Evolutionary conservation across 2,888 invertebrate genomes (phyloP), one percentile per base, ranked within the genome.

Genomic region (Limnephilus lunatus): DNA sequence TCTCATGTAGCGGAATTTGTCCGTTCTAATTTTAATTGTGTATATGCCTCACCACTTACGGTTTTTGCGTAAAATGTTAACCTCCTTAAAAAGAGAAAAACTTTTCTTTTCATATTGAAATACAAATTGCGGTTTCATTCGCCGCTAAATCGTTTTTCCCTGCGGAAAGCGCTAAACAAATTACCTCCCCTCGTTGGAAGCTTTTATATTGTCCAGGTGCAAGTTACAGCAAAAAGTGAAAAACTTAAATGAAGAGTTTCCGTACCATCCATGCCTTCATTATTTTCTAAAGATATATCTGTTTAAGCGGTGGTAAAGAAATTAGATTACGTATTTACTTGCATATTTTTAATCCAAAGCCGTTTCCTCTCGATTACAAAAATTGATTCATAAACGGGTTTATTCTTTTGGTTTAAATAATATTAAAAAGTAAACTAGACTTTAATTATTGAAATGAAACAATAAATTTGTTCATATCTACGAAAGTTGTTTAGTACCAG

Each of bases 141-240:
- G 31, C 87, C 68, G 30, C 87, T 68, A 87, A 68, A 19, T 87
- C 87, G 48, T 30, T 87, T 68, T 87, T 53, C 48, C 53, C 68
- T 32, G 30, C 30, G 87, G 53, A 87, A 48, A 53, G 53, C 53
- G 14, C n/a, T 87, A 87, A 87, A 87, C 68, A 87, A 87, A 87
- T 87, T 87, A 68, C 68, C 68, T 53, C 32, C 68, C 53, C 87
- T 87, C 31, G 53, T 25, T 44, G 48, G 68, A 87, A 87, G 53
- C 53, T 68, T 68, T 53, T 87, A 35, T 87, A 68, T 53, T 53
- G 87, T 48, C 35, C 87, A 87, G 87, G 87, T 87, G 87, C 87
- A 68, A 87, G 87, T 87, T 87, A 53, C 86, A 32, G 68, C 32
- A 87, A 87, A 87, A 87, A 85, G 85, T 85, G 85, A 44, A 44